Conservation (phyloP, 1,140 invertebrate species). For the Lutraria rhynchaena region DNA sequence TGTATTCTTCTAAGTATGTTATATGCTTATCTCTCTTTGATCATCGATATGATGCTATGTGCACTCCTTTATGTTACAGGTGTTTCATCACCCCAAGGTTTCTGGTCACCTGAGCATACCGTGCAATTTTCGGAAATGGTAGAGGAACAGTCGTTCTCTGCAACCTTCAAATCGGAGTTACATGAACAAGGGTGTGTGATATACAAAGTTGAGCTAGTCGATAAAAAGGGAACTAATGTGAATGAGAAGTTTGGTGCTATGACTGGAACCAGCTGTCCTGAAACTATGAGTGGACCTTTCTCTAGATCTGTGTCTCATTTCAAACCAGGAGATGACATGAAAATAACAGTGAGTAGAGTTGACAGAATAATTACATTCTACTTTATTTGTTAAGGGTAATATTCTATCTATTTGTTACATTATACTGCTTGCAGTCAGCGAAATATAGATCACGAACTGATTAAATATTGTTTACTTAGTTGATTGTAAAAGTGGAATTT, state of each 20-base stretch:
- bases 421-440: neutral
- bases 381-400: neutral
- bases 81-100: conserved; percentile 67
- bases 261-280: conserved; percentile 38
- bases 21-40: too few species aligned
- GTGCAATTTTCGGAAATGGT: conserved; percentile 77
- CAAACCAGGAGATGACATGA: conserved; percentile 34
- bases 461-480: too few species aligned
- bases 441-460: neutral
- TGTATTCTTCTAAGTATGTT: too few species aligned
- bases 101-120: conserved; percentile 77
- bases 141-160: conserved; percentile 71
- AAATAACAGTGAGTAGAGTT: conserved; percentile 42
- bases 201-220: conserved; percentile 66
- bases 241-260: conserved; percentile 68
- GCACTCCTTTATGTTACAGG: too few species aligned
- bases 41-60: too few species aligned
- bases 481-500: too few species aligned
- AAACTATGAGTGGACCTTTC: neutral
- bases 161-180: conserved; percentile 60
- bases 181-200: conserved; percentile 48
- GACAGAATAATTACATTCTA: neutral
- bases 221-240: conserved; percentile 65
- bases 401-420: neutral
- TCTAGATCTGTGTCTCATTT: conserved; percentile 39